Percentiles rank a stretch among this genome's conserved stretches.
Conservation (phyloP, 2,797 vertebrate genomes). For the Varecia variegata region DNA sequence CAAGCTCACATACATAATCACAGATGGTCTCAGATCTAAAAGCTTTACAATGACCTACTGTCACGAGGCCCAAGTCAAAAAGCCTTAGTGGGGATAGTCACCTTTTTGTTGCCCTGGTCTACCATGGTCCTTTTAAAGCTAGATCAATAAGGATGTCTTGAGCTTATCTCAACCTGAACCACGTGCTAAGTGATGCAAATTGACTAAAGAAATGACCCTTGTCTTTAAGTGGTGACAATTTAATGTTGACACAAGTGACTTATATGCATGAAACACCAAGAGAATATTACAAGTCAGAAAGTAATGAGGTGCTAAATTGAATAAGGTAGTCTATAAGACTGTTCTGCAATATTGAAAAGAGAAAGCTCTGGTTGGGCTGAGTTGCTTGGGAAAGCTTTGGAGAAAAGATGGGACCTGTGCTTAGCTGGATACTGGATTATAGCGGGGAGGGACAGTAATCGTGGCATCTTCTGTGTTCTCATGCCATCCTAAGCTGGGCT, state of each 20-base stretch:
- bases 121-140: neutral
- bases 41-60: neutral
- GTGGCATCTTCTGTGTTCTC: neutral
- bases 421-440: neutral
- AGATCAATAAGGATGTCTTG: neutral
- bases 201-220: slow-evolving; percentile 62
- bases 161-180: neutral
- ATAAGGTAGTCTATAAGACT: slow-evolving; percentile 13
- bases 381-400: neutral
- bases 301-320: slow-evolving; percentile 72
- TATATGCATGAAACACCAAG: slow-evolving; percentile 60
- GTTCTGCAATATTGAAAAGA: neutral
- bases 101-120: neutral
- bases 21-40: neutral
- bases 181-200: slow-evolving; percentile 11
- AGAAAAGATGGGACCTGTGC: neutral
- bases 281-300: slow-evolving; percentile 70
- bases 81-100: neutral
- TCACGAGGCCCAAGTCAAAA: neutral
- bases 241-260: slow-evolving; percentile 65
- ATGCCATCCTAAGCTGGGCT: neutral
- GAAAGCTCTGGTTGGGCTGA: neutral
- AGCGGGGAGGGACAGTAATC: neutral
- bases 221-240: slow-evolving; percentile 64
- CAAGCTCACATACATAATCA: neutral